A percentile compares a stretch with the other conserved stretches of the same genome.
Conservation (phyloP, 2,888 invertebrate species). For the Pasiphila rectangulata region DNA sequence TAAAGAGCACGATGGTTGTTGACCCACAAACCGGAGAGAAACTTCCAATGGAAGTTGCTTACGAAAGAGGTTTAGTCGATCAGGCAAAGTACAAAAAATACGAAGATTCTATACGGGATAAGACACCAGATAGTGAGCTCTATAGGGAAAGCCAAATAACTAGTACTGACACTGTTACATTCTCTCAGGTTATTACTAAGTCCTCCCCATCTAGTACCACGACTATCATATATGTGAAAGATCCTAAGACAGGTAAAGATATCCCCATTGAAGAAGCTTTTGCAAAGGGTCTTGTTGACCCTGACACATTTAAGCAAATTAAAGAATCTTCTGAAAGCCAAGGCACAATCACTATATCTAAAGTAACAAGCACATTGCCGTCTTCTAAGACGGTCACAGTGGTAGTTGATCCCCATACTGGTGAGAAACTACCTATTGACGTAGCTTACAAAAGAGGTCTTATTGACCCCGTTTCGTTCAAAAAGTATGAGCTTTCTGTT, state of each 20-base stretch:
- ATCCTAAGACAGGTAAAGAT: constrained; percentile 89
- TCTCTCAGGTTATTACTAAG: constrained; percentile 41
- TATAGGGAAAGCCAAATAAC: constrained; percentile 40
- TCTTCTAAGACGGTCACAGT: constrained; percentile 34
- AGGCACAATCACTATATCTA: constrained; percentile 33
- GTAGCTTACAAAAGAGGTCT: constrained; percentile 81
- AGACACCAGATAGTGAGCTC: constrained; percentile 50
- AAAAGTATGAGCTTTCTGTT: constrained; percentile 69
- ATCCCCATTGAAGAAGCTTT: constrained; percentile 88
- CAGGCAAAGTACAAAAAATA: constrained; percentile 75
- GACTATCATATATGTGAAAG: constrained; percentile 71
- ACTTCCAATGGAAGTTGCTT: constrained; percentile 89
- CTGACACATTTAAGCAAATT: constrained; percentile 36
- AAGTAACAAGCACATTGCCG: constrained; percentile 66
- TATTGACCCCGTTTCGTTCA: constrained; percentile 70
- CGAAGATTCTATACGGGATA: constrained; percentile 69
- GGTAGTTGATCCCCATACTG: constrained; percentile 87
- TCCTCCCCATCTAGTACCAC: constrained; percentile 29
- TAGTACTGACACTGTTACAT: constrained; percentile 40
- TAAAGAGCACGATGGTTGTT: constrained; percentile 83
- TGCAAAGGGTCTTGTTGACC: constrained; percentile 80
- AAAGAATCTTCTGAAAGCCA: constrained; percentile 18
- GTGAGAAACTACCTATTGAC: constrained; percentile 85
- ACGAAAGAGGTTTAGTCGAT: constrained; percentile 87
- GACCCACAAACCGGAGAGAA: constrained; percentile 91